Evolutionary conservation across 2,113 vertebrate genomes (phyloP).

Genomic region (Fregata magnificens): DNA sequence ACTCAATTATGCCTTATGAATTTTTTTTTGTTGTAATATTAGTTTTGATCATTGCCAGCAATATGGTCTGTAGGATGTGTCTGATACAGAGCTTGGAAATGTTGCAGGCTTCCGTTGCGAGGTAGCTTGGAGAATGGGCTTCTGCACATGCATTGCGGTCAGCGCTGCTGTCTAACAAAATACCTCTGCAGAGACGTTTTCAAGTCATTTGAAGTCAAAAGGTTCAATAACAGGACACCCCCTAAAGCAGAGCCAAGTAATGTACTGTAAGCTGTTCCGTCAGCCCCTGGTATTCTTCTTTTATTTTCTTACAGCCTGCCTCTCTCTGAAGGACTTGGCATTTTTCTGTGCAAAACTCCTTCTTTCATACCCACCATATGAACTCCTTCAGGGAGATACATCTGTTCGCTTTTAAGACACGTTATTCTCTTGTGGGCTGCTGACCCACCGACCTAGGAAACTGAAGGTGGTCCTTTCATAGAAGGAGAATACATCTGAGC

Average conservation of each 20-base stretch:
- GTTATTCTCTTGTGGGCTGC: background rate
- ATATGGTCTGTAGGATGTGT: background rate
- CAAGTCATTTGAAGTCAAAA: background rate
- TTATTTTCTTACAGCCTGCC: background rate
- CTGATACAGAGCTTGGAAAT: background rate
- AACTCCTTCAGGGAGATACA: background rate
- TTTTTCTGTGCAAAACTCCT: background rate
- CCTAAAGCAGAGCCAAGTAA: background rate
- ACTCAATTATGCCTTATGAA: background rate
- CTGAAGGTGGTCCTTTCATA: background rate
- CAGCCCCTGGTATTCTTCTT: background rate
- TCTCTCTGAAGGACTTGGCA: background rate
- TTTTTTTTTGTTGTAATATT: background rate
- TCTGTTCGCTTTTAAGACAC: background rate
- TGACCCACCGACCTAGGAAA: background rate
- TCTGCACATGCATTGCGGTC: background rate
- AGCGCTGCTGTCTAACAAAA: background rate
- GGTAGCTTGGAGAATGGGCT: background rate
- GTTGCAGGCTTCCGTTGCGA: background rate
- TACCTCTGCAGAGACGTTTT: background rate
- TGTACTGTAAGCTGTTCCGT: background rate
- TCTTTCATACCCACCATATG: background rate
- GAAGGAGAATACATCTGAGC: background rate
- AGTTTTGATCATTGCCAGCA: background rate
- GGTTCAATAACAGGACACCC: background rate